These are phyloP conservation scores for Pyrochroa serraticornis DNA, from an alignment of 2,888 invertebrate genomes.

Conservation along the genomic window DNA sequence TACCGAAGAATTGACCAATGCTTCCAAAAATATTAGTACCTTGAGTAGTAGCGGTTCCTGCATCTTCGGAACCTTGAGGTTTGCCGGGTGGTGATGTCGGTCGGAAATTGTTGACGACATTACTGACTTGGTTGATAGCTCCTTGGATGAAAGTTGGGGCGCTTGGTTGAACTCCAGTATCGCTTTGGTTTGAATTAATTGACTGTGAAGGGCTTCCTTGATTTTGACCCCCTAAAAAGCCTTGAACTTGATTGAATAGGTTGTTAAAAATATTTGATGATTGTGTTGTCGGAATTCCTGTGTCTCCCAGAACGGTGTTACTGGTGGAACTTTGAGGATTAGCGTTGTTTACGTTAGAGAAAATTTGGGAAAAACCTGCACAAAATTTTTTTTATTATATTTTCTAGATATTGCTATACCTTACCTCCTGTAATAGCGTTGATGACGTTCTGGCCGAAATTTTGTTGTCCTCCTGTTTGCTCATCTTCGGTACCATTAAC, in stretches of 20 bases:
- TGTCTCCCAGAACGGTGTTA: slow-evolving; percentile 2
- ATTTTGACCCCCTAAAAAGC: not conserved
- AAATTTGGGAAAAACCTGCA: slow-evolving; percentile 15
- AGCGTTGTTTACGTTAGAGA: slow-evolving; percentile 15
- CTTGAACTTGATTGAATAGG: slow-evolving; percentile 2
- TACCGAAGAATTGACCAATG: slow-evolving; percentile 17
- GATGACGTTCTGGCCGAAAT: slow-evolving; percentile 30
- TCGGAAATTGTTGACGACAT: slow-evolving; percentile 15
- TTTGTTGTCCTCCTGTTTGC: slow-evolving; percentile 20
- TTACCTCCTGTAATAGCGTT: slow-evolving; percentile 25
- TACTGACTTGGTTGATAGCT: slow-evolving; percentile 17
- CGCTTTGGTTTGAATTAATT: slow-evolving; percentile 13
- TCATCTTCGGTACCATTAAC: slow-evolving; percentile 24
- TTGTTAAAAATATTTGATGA: slow-evolving; percentile 12
- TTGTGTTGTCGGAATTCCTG: slow-evolving; percentile 6
- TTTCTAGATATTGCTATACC: not conserved
- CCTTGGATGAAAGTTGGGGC: slow-evolving; percentile 12
- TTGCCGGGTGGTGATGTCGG: slow-evolving; percentile 3
- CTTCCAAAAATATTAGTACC: slow-evolving; percentile 12
- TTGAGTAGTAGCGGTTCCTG: slow-evolving; percentile 3
- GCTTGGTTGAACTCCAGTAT: slow-evolving; percentile 12
- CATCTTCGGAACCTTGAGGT: slow-evolving; percentile 5
- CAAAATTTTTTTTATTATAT: not conserved
- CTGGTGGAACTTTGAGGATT: slow-evolving; percentile 3
- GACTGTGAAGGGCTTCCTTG: not conserved